Evolutionary conservation across 1,140 invertebrate species (phyloP).

Genomic region (Bombus confusus): DNA sequence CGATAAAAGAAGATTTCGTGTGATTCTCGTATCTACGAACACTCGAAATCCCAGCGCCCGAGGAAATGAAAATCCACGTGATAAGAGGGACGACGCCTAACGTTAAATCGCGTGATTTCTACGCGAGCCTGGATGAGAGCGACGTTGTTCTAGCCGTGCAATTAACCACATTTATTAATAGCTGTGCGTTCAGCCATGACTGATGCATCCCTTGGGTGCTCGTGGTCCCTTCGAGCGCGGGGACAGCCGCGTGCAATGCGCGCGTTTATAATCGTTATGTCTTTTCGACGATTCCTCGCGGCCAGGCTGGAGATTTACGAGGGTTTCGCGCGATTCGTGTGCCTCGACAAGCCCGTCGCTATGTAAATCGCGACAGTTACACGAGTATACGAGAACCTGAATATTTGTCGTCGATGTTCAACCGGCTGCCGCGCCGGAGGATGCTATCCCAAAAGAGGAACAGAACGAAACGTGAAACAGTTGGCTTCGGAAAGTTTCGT

Average conservation of each 20-base stretch:
- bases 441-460: background rate
- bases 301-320: conserved; percentile 12
- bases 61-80: too few relatives aligned
- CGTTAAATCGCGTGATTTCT: background rate
- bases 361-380: conserved; percentile 46
- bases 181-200: conserved; percentile 23
- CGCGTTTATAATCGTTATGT: conserved; percentile 54
- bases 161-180: conserved; percentile 55
- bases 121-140: background rate
- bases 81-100: too few relatives aligned
- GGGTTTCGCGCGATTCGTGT: conserved; percentile 1
- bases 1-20: too few relatives aligned
- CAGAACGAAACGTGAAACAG: conserved; percentile 1
- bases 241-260: conserved; percentile 14
- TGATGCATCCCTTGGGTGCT: conserved; percentile 35
- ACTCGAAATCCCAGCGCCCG: too few relatives aligned
- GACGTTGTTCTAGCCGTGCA: background rate
- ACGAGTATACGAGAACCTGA: conserved; percentile 28
- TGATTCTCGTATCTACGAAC: too few relatives aligned
- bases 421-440: background rate
- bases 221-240: conserved; percentile 1
- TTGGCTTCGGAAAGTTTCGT: conserved; percentile 19
- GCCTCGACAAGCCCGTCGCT: conserved; percentile 10
- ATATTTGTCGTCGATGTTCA: conserved; percentile 35
- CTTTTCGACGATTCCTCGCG: conserved; percentile 21